Evolutionary conservation across 2,113 vertebrate species (phyloP), one percentile per base, ranked within the genome.

Genomic region (Spea multiplicata): DNA sequence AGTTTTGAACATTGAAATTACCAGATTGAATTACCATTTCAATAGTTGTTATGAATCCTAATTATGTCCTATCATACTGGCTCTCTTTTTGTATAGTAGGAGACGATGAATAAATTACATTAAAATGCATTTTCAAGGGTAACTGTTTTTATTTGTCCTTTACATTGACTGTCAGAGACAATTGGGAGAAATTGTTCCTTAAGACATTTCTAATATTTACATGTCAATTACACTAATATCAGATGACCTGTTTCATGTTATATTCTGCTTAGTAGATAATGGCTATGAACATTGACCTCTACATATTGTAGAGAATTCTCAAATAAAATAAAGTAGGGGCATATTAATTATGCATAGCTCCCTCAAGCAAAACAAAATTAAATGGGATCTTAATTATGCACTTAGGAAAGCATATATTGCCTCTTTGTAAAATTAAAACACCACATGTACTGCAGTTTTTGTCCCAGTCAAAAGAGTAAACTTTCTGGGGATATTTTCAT

Each of bases 41-140:
- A 76, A 48, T 76, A 47, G 13, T 68, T 75, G 16, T 14, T 68
- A 17, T 68, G 44, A 68, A 76, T 68, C 3, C n/a, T 76, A 68
- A 76, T 68, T 76, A 30, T 76, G 13, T 69, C 68, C 57, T 76
- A 75, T 76, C 74, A 67, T 49, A 16, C 64, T 13, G 13, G 8
- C 44, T 57, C 7, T n/a, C 64, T 45, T 76, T 17, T 68, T 52
- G 3, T 67, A 53, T 30, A 76, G 45, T 75, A 53, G 64, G 44
- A 55, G 74, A 76, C 50, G 68, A 67, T 57, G 74, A 76, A 76
- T 68, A 76, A 68, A 76, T 76, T 55, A 57, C 52, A 76, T 44
- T 67, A 47, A 76, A 66, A 68, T 59, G 8, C 30, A 76, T 76
- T 76, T 17, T 48, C 30, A 59, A 76, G 50, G 53, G 44, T 9